A percentile compares a stretch with the other conserved stretches of the same genome.
Conservation (phyloP, 2,797 vertebrate species). For the Tadarida brasiliensis region DNA sequence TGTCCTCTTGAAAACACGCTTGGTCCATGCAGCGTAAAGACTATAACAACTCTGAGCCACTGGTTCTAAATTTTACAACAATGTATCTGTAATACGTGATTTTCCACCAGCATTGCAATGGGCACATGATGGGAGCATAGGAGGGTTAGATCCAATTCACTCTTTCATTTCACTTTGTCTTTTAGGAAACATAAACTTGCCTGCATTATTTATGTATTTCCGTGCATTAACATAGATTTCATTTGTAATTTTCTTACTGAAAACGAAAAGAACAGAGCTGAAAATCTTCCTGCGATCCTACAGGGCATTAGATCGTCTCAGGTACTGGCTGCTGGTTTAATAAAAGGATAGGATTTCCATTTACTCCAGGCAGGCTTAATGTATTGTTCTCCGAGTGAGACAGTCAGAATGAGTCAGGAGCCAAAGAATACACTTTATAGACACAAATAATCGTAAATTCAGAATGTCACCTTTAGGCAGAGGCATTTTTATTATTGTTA, state of each 20-base stretch:
- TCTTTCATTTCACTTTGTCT: constrained; percentile 60
- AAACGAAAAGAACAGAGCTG: constrained; percentile 79
- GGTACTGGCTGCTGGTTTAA: constrained; percentile 96
- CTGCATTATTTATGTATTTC: constrained; percentile 56
- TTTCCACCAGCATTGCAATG: constrained; percentile 38
- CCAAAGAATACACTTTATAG: constrained; percentile 99
- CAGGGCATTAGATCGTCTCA: constrained; percentile 94
- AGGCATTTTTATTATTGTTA: constrained; percentile 99
- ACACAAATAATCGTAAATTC: constrained; percentile 99
- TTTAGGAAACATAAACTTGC: constrained; percentile 53
- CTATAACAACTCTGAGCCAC: constrained; percentile 31
- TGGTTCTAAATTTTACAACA: constrained; percentile 32
- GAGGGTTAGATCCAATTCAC: constrained; percentile 21
- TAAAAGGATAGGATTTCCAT: constrained; percentile 98
- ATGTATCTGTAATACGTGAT: constrained; percentile 16
- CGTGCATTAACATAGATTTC: constrained; percentile 78
- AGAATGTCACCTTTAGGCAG: constrained; percentile 99
- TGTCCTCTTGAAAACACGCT: constrained; percentile 70
- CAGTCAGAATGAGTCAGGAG: constrained; percentile 95
- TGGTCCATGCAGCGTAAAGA: constrained; percentile 20
- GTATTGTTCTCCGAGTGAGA: constrained; percentile 95
- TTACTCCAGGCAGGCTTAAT: constrained; percentile 95
- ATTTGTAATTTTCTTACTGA: constrained; percentile 77
- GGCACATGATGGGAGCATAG: neutral
- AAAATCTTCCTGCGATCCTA: constrained; percentile 93